Evolutionary conservation across 1,140 invertebrate genomes (phyloP).

Genomic region (Venustaconcha ellipsiformis): DNA sequence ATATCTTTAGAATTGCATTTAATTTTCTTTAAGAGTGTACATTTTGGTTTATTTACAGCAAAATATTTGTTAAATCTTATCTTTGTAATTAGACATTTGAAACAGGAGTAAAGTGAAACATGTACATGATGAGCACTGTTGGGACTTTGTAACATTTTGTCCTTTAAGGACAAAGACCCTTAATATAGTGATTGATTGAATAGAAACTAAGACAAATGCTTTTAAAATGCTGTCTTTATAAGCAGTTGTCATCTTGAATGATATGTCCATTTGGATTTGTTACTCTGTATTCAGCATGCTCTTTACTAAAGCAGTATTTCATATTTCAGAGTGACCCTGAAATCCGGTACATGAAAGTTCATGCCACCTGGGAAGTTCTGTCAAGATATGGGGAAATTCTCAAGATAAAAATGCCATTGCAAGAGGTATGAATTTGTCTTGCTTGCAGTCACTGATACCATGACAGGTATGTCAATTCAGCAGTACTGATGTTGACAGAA

Average conservation of each 20-base stretch:
- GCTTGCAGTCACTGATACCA: no score
- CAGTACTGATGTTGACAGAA: no score
- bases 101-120: no score
- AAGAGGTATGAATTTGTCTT: conserved; percentile 45
- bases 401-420: conserved; percentile 87
- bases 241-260: neutral
- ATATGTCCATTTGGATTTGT: neutral
- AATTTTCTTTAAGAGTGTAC: no score
- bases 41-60: no score
- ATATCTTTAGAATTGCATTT: no score
- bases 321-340: conserved; percentile 46
- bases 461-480: no score
- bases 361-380: conserved; percentile 92
- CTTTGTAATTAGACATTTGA: no score
- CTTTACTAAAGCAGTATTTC: neutral
- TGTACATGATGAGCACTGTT: neutral
- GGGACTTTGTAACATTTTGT: neutral
- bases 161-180: neutral
- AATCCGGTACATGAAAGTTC: conserved; percentile 84
- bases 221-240: neutral
- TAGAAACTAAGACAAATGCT: neutral
- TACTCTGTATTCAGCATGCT: neutral
- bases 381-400: conserved; percentile 89
- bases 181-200: neutral
- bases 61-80: no score